Evolutionary conservation across 2,797 vertebrate species (phyloP).

Genomic region (Hoplostethus atlanticus): DNA sequence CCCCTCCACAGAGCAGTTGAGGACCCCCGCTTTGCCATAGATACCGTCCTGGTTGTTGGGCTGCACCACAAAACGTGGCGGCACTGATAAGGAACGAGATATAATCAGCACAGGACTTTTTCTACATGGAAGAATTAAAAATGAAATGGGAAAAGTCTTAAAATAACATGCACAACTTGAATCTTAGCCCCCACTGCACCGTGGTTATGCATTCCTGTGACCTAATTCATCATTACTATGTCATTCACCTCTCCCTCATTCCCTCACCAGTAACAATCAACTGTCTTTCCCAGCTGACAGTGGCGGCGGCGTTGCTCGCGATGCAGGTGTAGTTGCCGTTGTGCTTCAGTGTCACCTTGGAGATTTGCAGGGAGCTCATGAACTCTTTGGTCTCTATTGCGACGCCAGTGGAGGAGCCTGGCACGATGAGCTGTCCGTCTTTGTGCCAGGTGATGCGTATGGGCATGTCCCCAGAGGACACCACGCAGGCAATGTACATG

Average conservation of each 20-base stretch:
- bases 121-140: background rate
- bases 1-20: slow-evolving; percentile 97
- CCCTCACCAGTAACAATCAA: slow-evolving; percentile 94
- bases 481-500: slow-evolving; percentile 98
- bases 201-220: slow-evolving; percentile 25
- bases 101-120: slow-evolving; percentile 12
- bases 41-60: slow-evolving; percentile 99
- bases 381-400: slow-evolving; percentile 99
- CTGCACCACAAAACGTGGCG: slow-evolving; percentile 96
- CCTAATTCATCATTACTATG: slow-evolving; percentile 28
- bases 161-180: slow-evolving; percentile 19
- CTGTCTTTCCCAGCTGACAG: slow-evolving; percentile 96
- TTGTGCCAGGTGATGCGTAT: slow-evolving; percentile 99
- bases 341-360: slow-evolving; percentile 97
- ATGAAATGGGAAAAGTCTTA: slow-evolving; percentile 24
- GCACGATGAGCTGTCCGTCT: slow-evolving; percentile 96
- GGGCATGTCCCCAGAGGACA: slow-evolving; percentile 99
- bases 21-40: slow-evolving; percentile 95
- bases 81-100: slow-evolving; percentile 83
- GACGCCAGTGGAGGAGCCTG: slow-evolving; percentile 91
- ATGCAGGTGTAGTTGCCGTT: slow-evolving; percentile 99
- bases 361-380: slow-evolving; percentile 98
- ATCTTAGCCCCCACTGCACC: slow-evolving; percentile 22
- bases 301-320: slow-evolving; percentile 94
- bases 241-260: slow-evolving; percentile 11